Base-by-base conservation (phyloP, 1,140 invertebrate genomes). In the Ips nitidus region DNA sequence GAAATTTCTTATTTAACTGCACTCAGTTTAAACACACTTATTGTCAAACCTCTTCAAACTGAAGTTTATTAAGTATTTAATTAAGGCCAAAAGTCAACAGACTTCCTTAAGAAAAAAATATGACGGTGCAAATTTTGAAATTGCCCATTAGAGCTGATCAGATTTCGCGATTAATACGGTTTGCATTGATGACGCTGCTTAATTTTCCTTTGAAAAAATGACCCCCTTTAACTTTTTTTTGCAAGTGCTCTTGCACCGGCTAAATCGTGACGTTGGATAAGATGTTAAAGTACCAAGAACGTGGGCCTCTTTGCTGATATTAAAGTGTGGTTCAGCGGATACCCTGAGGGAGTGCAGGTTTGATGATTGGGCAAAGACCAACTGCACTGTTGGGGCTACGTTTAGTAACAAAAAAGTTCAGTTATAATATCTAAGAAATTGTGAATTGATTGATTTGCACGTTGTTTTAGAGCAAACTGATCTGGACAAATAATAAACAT, bases 271-370 rank as follows among this genome's bases (percentile, higher is more conserved):
- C 3, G 45, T 2, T 22, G 45, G 22, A 50, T 22, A 22, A 22
- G 22, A 22, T 22, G 22, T 22, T 22, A 22, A 22, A 22, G 22
- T 22, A 22, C 22, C 22, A 22, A 22, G 22, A 22, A 50, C 47
- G 22, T 50, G 53, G n/a, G 3, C 53, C 53, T n/a, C n/a, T 22
- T 22, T 36, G 38, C 53, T 36, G 39, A 43, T 41, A 43, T 39
- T 7, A 41, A n/a, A n/a, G n/a, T 22, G 41, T 22, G 41, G 58
- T 42, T 5, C 39, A 8, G 38, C 39, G 38, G 40, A 43, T 60
- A 22, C 58, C 58, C n/a, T 60, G 39, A 22, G 40, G 40, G 40
- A 41, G 58, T 56, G 37, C 53, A 56, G 53, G 53, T 56, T 56
- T 22, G 2, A 50, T 50, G 6, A 6, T 50, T 22, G 45, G 45